Conservation (phyloP, 2,888 invertebrate species). For the Erebia epiphron region DNA sequence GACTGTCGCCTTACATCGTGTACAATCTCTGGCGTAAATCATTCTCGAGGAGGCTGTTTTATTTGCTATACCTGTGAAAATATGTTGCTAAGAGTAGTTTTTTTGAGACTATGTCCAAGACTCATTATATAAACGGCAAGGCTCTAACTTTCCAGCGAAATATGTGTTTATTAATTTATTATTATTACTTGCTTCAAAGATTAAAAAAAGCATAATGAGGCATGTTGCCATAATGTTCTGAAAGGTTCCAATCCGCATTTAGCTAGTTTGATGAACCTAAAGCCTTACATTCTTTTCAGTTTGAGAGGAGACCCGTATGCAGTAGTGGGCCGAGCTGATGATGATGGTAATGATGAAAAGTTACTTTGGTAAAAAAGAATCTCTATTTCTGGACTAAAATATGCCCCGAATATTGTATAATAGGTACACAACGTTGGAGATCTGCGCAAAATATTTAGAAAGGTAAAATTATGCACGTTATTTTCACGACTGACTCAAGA, state of each 20-base stretch:
- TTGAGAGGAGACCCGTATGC: too few species aligned
- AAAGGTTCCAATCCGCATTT: too few species aligned
- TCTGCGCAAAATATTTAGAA: neutral
- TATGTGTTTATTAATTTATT: neutral
- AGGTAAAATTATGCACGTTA: neutral
- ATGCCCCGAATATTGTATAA: neutral
- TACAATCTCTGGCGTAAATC: slow-evolving; percentile 40
- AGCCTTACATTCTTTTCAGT: too few species aligned
- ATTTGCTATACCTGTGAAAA: slow-evolving; percentile 35
- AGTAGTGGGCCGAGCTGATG: too few species aligned
- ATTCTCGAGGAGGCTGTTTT: slow-evolving; percentile 39
- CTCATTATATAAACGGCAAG: neutral
- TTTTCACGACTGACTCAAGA: slow-evolving; percentile 6
- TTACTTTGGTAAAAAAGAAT: too few species aligned
- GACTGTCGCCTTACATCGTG: slow-evolving; percentile 39
- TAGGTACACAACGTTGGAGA: neutral
- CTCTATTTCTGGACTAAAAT: neutral
- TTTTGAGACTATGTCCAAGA: neutral
- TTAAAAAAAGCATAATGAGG: too few species aligned
- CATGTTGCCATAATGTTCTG: too few species aligned
- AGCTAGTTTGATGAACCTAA: too few species aligned
- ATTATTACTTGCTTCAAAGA: too few species aligned
- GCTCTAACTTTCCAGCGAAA: neutral
- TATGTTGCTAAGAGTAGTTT: slow-evolving; percentile 23
- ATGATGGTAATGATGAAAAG: too few species aligned